A percentile compares a stretch with the other conserved stretches of the same genome.
Evolutionary conservation across 1,140 invertebrate species (phyloP).

Genomic region (Pseudomyrmex pallidus): DNA sequence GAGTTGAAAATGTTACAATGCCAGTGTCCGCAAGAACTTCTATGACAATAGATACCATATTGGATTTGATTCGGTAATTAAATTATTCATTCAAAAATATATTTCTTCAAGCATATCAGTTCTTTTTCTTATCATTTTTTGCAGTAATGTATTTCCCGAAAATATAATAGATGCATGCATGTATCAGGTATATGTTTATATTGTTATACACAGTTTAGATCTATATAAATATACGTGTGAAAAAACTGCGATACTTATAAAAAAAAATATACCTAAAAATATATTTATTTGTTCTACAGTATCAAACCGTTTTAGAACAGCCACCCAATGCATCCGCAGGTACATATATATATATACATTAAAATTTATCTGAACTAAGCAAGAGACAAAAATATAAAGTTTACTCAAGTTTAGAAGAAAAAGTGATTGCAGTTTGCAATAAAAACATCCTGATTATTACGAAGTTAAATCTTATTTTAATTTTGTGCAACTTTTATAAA

Average conservation of each 20-base stretch:
- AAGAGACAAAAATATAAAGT: no score
- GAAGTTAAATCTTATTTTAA: neutral
- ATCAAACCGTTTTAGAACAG: constrained; percentile 78
- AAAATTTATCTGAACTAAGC: no score
- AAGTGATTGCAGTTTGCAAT: no score
- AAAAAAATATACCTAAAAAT: constrained; percentile 4
- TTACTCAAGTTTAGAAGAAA: no score
- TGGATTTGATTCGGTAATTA: constrained; percentile 89
- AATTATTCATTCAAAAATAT: neutral
- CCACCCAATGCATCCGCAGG: constrained; percentile 63
- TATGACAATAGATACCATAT: constrained; percentile 88
- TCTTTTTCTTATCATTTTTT: constrained; percentile 68
- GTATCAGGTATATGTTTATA: constrained; percentile 80
- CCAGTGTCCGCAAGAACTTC: constrained; percentile 78
- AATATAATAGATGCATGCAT: constrained; percentile 88
- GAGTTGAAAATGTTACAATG: constrained; percentile 48
- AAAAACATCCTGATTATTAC: no score
- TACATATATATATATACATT: constrained; percentile 13
- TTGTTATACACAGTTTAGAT: neutral
- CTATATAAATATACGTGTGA: neutral
- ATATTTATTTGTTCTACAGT: constrained; percentile 64
- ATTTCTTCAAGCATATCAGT: neutral
- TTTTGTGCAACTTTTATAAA: constrained; percentile 9
- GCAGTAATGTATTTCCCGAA: constrained; percentile 89
- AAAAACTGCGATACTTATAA: neutral